Percentiles rank a stretch among this genome's conserved stretches.
Evolutionary conservation across 92 coral and sea anemone genomes (phyloP).

Genomic region (Paramuricea clavata): DNA sequence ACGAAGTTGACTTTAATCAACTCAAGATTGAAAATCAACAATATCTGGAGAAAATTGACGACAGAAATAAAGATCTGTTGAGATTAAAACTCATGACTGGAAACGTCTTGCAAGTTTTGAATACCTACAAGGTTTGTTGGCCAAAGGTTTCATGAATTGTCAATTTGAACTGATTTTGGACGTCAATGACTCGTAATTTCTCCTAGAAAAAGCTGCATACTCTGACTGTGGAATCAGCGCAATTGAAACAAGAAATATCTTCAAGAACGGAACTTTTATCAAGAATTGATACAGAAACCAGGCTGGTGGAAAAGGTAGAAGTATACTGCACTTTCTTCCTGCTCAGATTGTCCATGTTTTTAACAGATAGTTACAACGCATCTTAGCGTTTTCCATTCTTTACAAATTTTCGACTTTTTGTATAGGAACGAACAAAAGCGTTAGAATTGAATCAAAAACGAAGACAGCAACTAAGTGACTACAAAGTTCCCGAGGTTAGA

Average conservation of each 20-base stretch:
- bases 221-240: conserved; percentile 91
- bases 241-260: conserved; percentile 81
- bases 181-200: background rate
- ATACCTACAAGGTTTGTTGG: conserved; percentile 89
- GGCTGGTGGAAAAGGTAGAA: conserved; percentile 89
- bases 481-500: conserved; percentile 96
- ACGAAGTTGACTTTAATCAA: conserved; percentile 98
- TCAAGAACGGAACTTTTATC: conserved; percentile 90
- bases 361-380: background rate
- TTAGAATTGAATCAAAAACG: conserved; percentile 84
- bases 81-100: conserved; percentile 94
- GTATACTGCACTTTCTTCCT: background rate
- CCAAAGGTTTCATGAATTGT: background rate
- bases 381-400: too few species aligned
- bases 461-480: conserved; percentile 93
- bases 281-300: conserved; percentile 94
- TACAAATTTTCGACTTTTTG: background rate
- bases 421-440: conserved; percentile 86
- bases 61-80: conserved; percentile 93
- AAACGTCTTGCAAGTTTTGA: conserved; percentile 94
- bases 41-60: conserved; percentile 98
- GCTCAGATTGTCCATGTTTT: background rate
- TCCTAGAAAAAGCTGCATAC: conserved; percentile 92
- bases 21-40: conserved; percentile 98
- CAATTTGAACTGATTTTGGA: background rate